Evolutionary conservation across 2,888 invertebrate genomes (phyloP), one percentile per base, ranked within the genome.

Genomic region (Drosophila vallismaia): DNA sequence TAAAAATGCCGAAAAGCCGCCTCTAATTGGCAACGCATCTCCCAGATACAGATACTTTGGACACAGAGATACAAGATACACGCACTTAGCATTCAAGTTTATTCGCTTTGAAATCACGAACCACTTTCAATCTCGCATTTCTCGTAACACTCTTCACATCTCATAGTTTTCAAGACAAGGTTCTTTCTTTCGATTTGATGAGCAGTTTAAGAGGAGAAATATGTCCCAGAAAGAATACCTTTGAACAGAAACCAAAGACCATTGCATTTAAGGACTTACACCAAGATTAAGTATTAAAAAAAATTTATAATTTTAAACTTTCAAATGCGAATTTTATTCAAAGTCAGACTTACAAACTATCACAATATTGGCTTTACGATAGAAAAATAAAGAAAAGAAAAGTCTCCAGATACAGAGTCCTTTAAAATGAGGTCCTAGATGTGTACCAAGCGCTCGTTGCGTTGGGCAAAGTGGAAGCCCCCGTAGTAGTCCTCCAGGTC

Each of bases 401-500:
- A 4, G 5, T 36, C 36, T 6, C n/a, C 6, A 28, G 36, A 12
- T 12, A 12, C 4, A 12, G 6, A 36, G 36, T 5, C 36, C n/a
- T 36, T n/a, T 5, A n/a, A 36, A 36, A n/a, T 10, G n/a, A n/a
- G n/a, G 3, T 10, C 33, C 6, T 24, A 79, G 31, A 84, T 46
- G 64, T 78, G 85, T n/a, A 70, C 72, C 14, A 69, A 24, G 2
- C 82, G 62, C 12, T 83, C 82, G 55, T 72, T 77, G 51, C 73
- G 75, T 2, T 69, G 71, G 3, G 88, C 77, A 54, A 67, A 84
- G 50, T 84, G 66, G 12, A 88, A 88, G 10, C 66, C 79, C 4
- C 87, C 88, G 6, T 86, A 86, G 74, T 85, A 86, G 3, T 86
- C 88, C 70, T 88, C 71, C 50, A 88, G 67, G 36, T 86, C 85